Evolutionary conservation across 2,113 vertebrate genomes (phyloP).

Genomic region (Herpetotheres cachinnans): DNA sequence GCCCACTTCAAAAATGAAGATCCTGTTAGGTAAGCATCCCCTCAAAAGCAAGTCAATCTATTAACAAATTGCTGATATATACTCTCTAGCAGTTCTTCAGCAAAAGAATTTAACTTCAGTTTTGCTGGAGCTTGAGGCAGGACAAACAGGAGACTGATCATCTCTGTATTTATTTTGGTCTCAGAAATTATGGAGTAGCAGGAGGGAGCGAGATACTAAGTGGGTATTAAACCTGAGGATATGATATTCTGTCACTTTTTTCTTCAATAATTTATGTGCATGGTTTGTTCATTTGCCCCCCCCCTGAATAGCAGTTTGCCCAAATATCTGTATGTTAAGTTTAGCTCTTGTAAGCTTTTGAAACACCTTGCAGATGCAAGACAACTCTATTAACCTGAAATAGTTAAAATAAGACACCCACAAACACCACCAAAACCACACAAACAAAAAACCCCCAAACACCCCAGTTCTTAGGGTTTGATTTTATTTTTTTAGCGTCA

Average conservation of each 20-base stretch:
- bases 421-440: background rate
- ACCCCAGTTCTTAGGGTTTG: background rate
- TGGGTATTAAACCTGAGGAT: background rate
- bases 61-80: background rate
- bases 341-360: background rate
- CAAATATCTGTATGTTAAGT: background rate
- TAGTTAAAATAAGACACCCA: background rate
- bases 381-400: background rate
- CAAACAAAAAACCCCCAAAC: background rate
- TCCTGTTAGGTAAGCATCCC: background rate
- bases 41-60: background rate
- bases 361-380: background rate
- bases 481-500: background rate
- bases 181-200: background rate
- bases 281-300: background rate
- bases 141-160: background rate
- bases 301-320: background rate
- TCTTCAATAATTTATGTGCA: background rate
- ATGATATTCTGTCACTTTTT: background rate
- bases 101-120: background rate
- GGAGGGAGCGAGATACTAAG: background rate
- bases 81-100: background rate
- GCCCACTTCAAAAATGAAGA: background rate
- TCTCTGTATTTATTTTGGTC: background rate
- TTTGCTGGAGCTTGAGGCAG: background rate